phyloP scores from a whole-genome alignment of 1,140 invertebrate species.

The Bombus terrestris region DNA sequence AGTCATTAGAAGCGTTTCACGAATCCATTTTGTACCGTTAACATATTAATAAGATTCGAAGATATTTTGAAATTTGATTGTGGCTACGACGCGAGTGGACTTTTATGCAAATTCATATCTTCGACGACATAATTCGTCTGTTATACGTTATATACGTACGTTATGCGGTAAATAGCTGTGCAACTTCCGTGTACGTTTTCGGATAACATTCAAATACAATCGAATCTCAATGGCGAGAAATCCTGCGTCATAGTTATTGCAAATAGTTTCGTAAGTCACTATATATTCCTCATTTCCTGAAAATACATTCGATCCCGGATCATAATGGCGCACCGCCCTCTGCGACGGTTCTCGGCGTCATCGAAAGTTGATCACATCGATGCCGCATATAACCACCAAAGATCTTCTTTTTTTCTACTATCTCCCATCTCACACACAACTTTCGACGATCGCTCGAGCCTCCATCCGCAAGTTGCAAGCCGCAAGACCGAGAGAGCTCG shows the following conservation, averaged over 20 bases:
- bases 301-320: not conserved
- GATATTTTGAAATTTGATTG: too few species aligned
- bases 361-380: not conserved
- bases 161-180: too few species aligned
- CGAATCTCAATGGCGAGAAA: too few species aligned
- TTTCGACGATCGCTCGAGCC: conserved; percentile 4
- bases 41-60: too few species aligned
- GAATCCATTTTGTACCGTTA: too few species aligned
- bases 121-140: too few species aligned
- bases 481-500: not conserved
- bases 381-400: too few species aligned
- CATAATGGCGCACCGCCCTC: not conserved
- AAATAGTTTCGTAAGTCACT: not conserved
- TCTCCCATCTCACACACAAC: not conserved
- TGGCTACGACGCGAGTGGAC: too few species aligned
- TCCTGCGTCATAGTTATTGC: too few species aligned
- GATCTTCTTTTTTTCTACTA: not conserved
- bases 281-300: not conserved
- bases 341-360: not conserved
- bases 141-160: too few species aligned
- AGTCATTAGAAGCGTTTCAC: too few species aligned
- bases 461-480: not conserved
- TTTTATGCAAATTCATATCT: too few species aligned
- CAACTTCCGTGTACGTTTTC: not conserved
- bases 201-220: not conserved